Base-by-base conservation (phyloP, 2,797 vertebrate species). In the Rachycentron canadum region DNA sequence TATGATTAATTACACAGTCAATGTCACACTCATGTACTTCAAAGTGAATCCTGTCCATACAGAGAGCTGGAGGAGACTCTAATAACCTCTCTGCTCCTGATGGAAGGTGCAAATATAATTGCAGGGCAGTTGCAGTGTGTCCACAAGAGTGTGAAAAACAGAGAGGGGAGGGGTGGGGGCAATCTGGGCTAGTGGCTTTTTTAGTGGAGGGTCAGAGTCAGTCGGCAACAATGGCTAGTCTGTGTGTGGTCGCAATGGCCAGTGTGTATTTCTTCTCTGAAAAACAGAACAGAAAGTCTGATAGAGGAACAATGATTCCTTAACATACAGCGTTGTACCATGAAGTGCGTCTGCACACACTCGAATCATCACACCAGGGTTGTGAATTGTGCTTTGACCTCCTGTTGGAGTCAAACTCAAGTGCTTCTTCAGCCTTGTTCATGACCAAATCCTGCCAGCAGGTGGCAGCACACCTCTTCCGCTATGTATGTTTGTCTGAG, bases 381-480 rank as follows among this genome's bases (percentile, higher is more conserved):
- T 40, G 45, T 60, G 41, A 60, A 25, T 28, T 52, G 41, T 21
- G 4, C 25, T 23, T 64, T 30, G 7, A 25, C 2, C 16, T 52
- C n/a, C 3, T 5, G 16, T 50, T 68, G n/a, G 14, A 25, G 36
- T 3, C 6, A n/a, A 23, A n/a, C 12, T 3, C 7, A n/a, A 17
- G 30, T 2, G 3, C 1, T n/a, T 10, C 10, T 47, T 2, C 43
- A 57, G 43, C 4, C 8, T 47, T 8, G 8, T 21, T 28, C 16
- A 7, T 3, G 1, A 3, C 30, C n/a, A 7, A 4, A 14, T 3
- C 25, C 62, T 23, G 90, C 86, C 96, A 69, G 84, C 86, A 97
- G 96, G 86, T 92, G 96, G 96, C 96, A 96, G 96, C 94, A 96
- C 59, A 94, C 0, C 1, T 5, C 14, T 69, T 34, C 6, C 19